Percentiles rank a stretch among this genome's conserved stretches.
Evolutionary conservation across 2,113 vertebrate genomes (phyloP).

Genomic region (Notarius lentiginosus): DNA sequence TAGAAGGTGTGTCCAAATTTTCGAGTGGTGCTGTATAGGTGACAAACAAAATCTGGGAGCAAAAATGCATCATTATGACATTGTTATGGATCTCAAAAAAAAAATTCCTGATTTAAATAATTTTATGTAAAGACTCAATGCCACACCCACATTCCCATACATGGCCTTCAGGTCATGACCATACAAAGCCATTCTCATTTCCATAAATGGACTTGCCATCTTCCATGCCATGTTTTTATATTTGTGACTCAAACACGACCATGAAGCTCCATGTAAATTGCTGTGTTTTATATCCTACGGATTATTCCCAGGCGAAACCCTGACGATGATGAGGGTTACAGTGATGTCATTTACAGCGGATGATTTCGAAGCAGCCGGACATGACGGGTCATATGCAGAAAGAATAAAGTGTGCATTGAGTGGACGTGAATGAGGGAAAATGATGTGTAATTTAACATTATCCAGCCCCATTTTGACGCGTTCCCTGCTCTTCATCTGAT

Average conservation of each 20-base stretch:
- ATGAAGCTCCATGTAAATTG: neutral
- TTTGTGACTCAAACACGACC: neutral
- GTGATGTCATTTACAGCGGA: neutral
- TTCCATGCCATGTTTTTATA: neutral
- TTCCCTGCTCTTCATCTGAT: slow-evolving; percentile 20
- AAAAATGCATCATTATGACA: neutral
- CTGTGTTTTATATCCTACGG: neutral
- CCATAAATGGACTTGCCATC: neutral
- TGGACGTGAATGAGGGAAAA: slow-evolving; percentile 7
- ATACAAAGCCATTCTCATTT: neutral
- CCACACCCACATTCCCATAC: neutral
- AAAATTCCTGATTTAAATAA: neutral
- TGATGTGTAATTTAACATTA: neutral
- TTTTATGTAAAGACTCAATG: neutral
- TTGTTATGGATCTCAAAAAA: neutral
- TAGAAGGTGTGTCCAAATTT: too few species aligned
- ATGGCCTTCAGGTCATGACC: neutral
- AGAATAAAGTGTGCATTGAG: neutral
- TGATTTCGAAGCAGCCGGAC: neutral
- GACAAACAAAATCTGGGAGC: neutral
- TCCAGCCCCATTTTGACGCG: slow-evolving; percentile 3
- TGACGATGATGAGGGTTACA: neutral
- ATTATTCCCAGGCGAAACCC: neutral
- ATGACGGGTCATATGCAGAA: neutral
- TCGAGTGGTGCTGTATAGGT: neutral